Evolutionary conservation across 2,888 invertebrate species (phyloP).

Genomic region (Galerucella pusilla): DNA sequence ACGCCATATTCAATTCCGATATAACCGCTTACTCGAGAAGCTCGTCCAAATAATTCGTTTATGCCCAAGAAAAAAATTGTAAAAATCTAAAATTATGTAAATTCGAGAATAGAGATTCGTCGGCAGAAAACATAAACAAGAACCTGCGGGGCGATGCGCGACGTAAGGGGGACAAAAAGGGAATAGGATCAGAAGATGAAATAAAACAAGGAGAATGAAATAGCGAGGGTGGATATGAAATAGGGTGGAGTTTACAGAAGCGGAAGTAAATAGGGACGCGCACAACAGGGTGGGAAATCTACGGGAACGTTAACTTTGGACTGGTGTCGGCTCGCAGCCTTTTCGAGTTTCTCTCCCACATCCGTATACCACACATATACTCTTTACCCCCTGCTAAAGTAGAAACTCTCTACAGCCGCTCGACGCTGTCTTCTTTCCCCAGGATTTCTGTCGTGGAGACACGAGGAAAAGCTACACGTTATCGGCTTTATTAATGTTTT

Average conservation of each 20-base stretch:
- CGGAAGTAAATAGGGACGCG: constrained; percentile 70
- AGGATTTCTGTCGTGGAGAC: constrained; percentile 32
- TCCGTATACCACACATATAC: constrained; percentile 47
- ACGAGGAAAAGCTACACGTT: constrained; percentile 32
- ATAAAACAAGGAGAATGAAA: constrained; percentile 66
- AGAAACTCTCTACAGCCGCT: constrained; percentile 16
- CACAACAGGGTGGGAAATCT: constrained; percentile 61
- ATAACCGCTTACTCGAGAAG: constrained; percentile 41
- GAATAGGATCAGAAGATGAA: constrained; percentile 64
- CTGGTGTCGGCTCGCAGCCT: constrained; percentile 56
- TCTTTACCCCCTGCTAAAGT: constrained; percentile 44
- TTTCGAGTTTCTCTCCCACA: constrained; percentile 49
- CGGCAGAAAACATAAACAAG: constrained; percentile 59
- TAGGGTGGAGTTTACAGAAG: constrained; percentile 68
- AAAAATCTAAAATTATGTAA: constrained; percentile 65
- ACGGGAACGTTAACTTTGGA: constrained; percentile 59
- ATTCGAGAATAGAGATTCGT: constrained; percentile 61
- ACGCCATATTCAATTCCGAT: constrained; percentile 46
- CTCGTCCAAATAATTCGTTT: constrained; percentile 48
- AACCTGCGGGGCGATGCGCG: constrained; percentile 48
- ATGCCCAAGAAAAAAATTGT: constrained; percentile 54
- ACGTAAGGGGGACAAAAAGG: constrained; percentile 35
- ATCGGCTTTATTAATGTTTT: constrained; percentile 35
- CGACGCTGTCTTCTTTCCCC: constrained; percentile 32
- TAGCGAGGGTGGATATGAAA: constrained; percentile 66